phyloP scores from a whole-genome alignment of 2,113 vertebrate species.

The Oryzias melastigma region DNA sequence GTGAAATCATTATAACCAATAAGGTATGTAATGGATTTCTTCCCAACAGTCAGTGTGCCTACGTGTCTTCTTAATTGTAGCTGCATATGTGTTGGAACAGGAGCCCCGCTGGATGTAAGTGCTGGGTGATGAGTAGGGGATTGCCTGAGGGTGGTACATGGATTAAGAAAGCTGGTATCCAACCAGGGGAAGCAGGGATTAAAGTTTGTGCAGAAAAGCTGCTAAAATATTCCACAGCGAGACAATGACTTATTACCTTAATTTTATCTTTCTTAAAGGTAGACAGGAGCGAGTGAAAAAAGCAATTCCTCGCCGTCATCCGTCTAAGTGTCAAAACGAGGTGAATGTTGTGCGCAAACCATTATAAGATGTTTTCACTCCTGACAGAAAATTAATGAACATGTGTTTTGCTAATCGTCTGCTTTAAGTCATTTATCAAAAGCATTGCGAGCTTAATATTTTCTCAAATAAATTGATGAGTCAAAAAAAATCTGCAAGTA shows the following conservation, averaged over 20 bases:
- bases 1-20: constrained; percentile 81
- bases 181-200: constrained; percentile 17
- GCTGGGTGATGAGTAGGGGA: constrained; percentile 14
- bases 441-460: constrained; percentile 1
- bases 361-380: constrained; percentile 18
- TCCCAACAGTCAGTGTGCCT: constrained; percentile 67
- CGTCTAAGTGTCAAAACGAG: constrained; percentile 18
- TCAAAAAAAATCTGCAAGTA: background rate
- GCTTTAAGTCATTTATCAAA: constrained; percentile 16
- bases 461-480: background rate
- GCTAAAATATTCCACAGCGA: constrained; percentile 42
- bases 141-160: constrained; percentile 28
- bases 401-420: constrained; percentile 5
- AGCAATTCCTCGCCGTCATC: constrained; percentile 17
- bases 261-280: constrained; percentile 4
- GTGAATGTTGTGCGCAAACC: constrained; percentile 11
- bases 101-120: constrained; percentile 35
- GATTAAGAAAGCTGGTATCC: constrained; percentile 41
- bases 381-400: constrained; percentile 10
- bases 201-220: constrained; percentile 9
- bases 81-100: constrained; percentile 44
- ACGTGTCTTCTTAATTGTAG: constrained; percentile 76
- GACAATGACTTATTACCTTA: constrained; percentile 26
- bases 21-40: constrained; percentile 82
- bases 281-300: constrained; percentile 14